phyloP scores from a whole-genome alignment of 2,888 invertebrate genomes.

The Suillia variegata region DNA sequence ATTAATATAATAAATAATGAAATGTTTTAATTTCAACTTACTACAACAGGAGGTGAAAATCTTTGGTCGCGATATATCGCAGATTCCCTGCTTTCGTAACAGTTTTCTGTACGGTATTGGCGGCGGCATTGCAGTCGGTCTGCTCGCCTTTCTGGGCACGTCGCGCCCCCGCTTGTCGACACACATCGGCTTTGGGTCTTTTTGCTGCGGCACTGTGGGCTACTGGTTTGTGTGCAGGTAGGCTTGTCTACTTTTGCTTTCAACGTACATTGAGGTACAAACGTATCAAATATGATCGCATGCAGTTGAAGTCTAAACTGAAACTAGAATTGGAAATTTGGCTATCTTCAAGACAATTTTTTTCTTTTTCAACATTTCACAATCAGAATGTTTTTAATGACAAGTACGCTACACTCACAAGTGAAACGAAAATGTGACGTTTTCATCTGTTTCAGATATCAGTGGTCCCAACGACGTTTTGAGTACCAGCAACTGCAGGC shows the following conservation, averaged over 20 bases:
- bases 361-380: too few species aligned
- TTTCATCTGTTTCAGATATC: constrained; percentile 64
- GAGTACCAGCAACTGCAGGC: constrained; percentile 69
- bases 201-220: constrained; percentile 67
- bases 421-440: not conserved
- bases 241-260: too few species aligned
- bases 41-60: constrained; percentile 65
- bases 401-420: not conserved
- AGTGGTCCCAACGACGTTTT: constrained; percentile 71
- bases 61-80: constrained; percentile 74
- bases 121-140: constrained; percentile 71
- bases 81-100: constrained; percentile 81
- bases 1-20: not conserved
- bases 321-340: too few species aligned
- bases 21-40: not conserved
- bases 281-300: too few species aligned
- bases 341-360: too few species aligned
- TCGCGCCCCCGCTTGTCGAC: constrained; percentile 70
- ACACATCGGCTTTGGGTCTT: constrained; percentile 71
- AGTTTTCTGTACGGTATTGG: constrained; percentile 77
- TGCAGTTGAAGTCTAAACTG: too few species aligned
- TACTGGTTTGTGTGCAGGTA: constrained; percentile 73
- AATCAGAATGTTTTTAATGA: too few species aligned
- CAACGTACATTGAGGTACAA: too few species aligned
- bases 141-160: constrained; percentile 75